Conservation (phyloP, 2,888 invertebrate species). For the Labia minor region DNA sequence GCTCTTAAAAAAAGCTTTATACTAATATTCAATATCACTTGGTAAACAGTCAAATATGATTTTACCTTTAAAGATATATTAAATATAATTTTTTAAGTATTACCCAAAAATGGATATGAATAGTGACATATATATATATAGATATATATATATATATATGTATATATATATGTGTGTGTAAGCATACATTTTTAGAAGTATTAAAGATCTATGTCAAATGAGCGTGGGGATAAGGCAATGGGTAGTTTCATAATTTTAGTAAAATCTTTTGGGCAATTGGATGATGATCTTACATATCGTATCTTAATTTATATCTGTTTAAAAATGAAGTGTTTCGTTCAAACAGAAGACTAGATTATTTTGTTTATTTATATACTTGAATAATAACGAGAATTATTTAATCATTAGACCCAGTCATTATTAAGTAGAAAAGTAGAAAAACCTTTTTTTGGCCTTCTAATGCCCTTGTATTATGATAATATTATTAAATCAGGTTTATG, state of each 20-base stretch:
- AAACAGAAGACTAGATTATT: conserved; percentile 6
- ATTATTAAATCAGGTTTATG: not conserved
- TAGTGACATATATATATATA: not conserved
- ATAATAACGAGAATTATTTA: not conserved
- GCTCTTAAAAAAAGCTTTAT: not conserved
- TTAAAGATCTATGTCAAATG: not conserved
- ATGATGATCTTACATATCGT: no score
- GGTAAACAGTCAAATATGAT: not conserved
- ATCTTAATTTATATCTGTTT: no score
- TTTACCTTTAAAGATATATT: not conserved
- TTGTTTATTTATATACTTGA: not conserved
- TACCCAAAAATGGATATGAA: not conserved
- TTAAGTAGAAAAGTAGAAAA: conserved; percentile 8
- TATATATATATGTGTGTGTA: not conserved
- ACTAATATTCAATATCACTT: conserved; percentile 13
- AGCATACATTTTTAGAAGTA: not conserved
- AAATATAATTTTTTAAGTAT: not conserved
- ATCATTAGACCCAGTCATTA: not conserved
- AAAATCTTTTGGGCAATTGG: no score
- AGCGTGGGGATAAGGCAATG: not conserved
- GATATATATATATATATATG: not conserved
- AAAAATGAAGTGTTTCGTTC: not conserved
- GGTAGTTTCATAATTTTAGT: not conserved
- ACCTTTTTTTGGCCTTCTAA: not conserved
- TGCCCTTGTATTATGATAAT: not conserved